phyloP scores from a whole-genome alignment of 2,888 invertebrate genomes.

The Thysanoteuthis rhombus region DNA sequence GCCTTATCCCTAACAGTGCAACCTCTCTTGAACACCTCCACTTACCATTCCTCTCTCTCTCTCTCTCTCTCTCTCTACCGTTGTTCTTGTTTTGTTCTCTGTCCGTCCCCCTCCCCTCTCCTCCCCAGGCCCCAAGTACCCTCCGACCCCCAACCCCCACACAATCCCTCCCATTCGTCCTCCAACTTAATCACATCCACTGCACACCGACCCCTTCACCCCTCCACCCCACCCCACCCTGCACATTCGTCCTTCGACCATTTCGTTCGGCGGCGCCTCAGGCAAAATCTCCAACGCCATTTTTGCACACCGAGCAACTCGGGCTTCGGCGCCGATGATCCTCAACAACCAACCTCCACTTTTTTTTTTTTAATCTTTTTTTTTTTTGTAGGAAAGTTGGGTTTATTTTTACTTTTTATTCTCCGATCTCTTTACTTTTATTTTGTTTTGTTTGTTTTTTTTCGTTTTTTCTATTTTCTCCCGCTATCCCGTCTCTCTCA shows the following conservation, averaged over 20 bases:
- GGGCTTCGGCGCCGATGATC: neutral
- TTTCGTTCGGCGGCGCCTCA: neutral
- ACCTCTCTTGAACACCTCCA: too few relatives aligned
- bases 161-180: neutral
- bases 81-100: neutral
- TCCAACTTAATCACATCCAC: neutral
- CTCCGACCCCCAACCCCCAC: neutral
- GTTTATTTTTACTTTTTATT: too few relatives aligned
- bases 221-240: too few relatives aligned
- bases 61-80: neutral
- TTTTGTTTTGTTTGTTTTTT: neutral
- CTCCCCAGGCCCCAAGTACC: neutral
- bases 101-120: neutral
- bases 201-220: neutral
- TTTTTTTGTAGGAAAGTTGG: too few relatives aligned
- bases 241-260: neutral
- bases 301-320: too few relatives aligned
- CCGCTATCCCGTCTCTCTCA: neutral
- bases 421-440: too few relatives aligned
- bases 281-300: neutral
- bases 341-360: neutral
- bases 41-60: too few relatives aligned
- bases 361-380: too few relatives aligned
- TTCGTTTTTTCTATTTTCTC: neutral
- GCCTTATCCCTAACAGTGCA: too few relatives aligned